Evolutionary conservation across 2,797 vertebrate genomes (phyloP).

Genomic region (Manis pentadactyla): DNA sequence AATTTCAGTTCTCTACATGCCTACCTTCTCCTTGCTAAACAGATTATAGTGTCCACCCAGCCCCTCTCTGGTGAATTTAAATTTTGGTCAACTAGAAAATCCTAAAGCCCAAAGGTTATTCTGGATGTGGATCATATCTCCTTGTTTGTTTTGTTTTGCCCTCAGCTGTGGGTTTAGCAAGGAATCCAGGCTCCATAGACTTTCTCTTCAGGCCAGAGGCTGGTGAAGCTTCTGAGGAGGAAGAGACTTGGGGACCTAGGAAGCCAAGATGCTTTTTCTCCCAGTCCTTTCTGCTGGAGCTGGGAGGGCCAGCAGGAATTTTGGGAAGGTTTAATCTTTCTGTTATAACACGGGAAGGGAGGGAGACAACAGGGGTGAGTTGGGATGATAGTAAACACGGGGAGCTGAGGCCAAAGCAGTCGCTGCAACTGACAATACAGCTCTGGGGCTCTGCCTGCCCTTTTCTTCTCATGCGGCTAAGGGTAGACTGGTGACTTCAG

Average conservation of each 20-base stretch:
- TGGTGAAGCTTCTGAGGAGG: neutral
- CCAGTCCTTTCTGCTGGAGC: neutral
- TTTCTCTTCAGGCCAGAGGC: neutral
- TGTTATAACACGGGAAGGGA: neutral
- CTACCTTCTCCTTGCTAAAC: neutral
- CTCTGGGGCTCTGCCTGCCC: neutral
- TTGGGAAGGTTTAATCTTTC: constrained; percentile 12
- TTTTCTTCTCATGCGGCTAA: neutral
- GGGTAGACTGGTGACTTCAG: neutral
- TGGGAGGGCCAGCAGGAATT: neutral
- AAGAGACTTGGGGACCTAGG: neutral
- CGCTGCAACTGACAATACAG: neutral
- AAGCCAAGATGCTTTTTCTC: neutral
- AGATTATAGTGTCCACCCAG: neutral
- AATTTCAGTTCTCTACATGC: constrained; percentile 15
- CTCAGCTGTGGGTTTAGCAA: neutral
- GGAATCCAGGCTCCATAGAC: neutral
- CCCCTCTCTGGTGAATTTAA: neutral
- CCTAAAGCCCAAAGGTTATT: neutral
- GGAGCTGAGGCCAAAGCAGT: neutral
- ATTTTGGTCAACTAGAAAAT: neutral
- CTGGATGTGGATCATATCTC: neutral
- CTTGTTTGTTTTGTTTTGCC: neutral
- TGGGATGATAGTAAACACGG: neutral
- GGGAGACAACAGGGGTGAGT: neutral